Base-by-base conservation (phyloP, 2,797 vertebrate genomes). In the Etheostoma perlongum region DNA sequence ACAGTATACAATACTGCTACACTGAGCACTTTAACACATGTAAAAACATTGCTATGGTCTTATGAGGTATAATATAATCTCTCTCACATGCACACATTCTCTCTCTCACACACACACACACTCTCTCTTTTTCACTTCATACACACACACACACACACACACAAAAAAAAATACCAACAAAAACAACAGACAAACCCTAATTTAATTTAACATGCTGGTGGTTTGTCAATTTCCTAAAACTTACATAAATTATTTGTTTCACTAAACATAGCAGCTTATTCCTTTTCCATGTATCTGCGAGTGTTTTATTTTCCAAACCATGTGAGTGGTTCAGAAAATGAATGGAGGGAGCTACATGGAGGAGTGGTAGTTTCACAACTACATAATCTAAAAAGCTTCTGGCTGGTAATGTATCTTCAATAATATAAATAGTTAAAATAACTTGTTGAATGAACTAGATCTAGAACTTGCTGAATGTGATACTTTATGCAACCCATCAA, bases 31-130 rank as follows among this genome's bases (percentile, higher is more conserved):
- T n/a, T 13, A 63, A 73, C 58, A 81, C 46, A 53, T 16, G 40
- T 81, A 79, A 70, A 87, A 88, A 86, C 82, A 79, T 74, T 52
- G 33, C 67, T 69, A 58, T 75, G 62, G 44, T 87, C 48, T 65
- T 55, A 21, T 79, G 83, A 91, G 74, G 76, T 89, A 87, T 88
- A 84, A 85, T 42, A 88, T 72, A 67, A 9, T 36, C 8, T 9
- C 33, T 33, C 33, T 33, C 33, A 25, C 67, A 72, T 14, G 53
- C 52, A 72, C 57, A 55, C 25, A 27, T 15, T 25, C 23, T 25
- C 25, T 25, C 25, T 25, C 25, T 25, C 67, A 30, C 58, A 49
- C 16, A 72, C 16, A 58, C 52, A 72, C 57, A 55, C 25, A 27
- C 19, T 25, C 23, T 25, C 25, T 25, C 25, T 25, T 2, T 25